Base-by-base conservation (phyloP, 2,888 invertebrate species). In the Lamproptera curius region DNA sequence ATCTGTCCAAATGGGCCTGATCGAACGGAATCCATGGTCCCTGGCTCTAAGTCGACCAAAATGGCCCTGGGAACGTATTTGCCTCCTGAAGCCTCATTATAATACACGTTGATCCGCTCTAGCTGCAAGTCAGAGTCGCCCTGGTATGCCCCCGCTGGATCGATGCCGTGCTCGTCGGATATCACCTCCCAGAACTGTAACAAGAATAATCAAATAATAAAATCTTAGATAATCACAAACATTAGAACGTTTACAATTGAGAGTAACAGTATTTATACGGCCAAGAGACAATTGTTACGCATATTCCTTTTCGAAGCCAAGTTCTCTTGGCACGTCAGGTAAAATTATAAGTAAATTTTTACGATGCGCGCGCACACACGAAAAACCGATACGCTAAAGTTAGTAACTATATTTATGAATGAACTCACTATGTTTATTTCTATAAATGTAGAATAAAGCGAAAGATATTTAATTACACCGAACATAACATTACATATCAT, bases 21-120 rank as follows among this genome's bases (percentile, higher is more conserved):
- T 45, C 93, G 86, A 14, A 93, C 91, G 1, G 92, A 90, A 73
- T 94, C 94, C 92, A 94, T 65, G 51, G 84, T 82, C 46, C 82
- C 75, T 40, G 84, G 83, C 55, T 84, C 80, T 4, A 84, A 70
- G 60, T 84, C 83, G 1, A 82, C 78, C 9, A 84, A 69, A n/a
- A 83, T 71, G 15, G 83, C 78, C 15, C 84, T 68, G 4, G 63
- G 63, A 9, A 84, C 84, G 43, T 83, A 84, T 55, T 83, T 85
- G 44, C 87, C 80, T n/a, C 83, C 88, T 3, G 84, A 70, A 0
- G 91, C 92, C 69, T 93, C 93, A 64, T 93, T 93, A 85, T 92
- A 94, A 75, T 93, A 94, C 14, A 94, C 94, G 64, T 92, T 92
- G 64, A 94, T 92, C 53, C 94, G 87, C 73, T 94, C 93, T 40